Base-by-base conservation (phyloP, 2,797 vertebrate genomes). In the Urophycis tenuis region DNA sequence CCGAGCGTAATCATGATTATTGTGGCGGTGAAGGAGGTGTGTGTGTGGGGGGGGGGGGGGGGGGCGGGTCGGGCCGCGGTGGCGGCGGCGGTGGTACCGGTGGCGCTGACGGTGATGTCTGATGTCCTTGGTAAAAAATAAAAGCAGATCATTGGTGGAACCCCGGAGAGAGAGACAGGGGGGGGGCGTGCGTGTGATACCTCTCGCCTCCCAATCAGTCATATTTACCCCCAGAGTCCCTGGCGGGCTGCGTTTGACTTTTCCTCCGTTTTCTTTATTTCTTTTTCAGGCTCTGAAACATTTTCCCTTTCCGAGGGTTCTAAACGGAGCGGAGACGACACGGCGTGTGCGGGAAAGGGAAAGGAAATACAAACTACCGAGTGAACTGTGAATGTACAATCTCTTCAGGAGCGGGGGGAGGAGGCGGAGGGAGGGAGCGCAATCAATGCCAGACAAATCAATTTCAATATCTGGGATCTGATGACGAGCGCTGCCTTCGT, bases 1-100 rank as follows among this genome's bases (percentile, higher is more conserved):
- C 88, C 89, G 89, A 90, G 88, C 86, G 88, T 91, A 92, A 92
- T 92, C 91, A 91, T 86, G 92, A 88, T 90, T 88, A 92, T 92
- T 91, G 85, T 89, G 60, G 89, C 86, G 90, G 83, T 88, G 87
- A 84, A 84, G 84, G 79, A 75, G 79, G 81, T 88, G 81, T 77
- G 84, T 73, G 36, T n/a, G 80, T 73, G 72, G 53, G 29, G 73
- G 77, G 75, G 71, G 77, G 72, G 72, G 77, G 85, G 73, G 32
- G 8, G 82, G 84, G 72, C 83, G 22, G 19, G 49, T 49, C 77
- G 88, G 89, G 85, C n/a, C n/a, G n/a, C 81, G 81, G 85, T 84
- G 86, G 85, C 87, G 85, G 83, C 71, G 83, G 83, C 88, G 30
- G 36, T 39, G 36, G 36, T 6, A 12, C 81, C 86, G 79, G 77